phyloP scores from a whole-genome alignment of 2,113 vertebrate genomes.

The Xiphophorus maculatus region DNA sequence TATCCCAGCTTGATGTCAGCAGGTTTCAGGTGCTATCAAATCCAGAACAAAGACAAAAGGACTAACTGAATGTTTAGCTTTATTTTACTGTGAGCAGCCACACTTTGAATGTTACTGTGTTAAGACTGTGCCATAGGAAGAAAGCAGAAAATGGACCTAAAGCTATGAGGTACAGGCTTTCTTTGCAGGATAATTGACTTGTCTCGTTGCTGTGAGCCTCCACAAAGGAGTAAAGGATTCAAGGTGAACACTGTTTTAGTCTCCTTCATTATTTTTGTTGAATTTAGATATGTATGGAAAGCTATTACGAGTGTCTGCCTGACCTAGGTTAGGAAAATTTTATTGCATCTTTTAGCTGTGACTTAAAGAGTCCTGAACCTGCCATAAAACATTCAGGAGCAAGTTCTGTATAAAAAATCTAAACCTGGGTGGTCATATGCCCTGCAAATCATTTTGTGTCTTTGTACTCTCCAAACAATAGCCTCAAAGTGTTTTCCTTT shows the following conservation, averaged over 20 bases:
- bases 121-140: neutral
- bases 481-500: slow-evolving; percentile 6
- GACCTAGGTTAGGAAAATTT: slow-evolving; percentile 7
- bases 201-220: slow-evolving; percentile 29
- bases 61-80: neutral
- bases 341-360: neutral
- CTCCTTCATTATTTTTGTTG: neutral
- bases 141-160: slow-evolving; percentile 15
- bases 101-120: slow-evolving; percentile 9
- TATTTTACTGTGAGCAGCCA: neutral
- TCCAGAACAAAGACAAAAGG: slow-evolving; percentile 21
- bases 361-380: neutral
- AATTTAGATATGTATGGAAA: neutral
- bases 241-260: slow-evolving; percentile 10
- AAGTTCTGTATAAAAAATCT: neutral
- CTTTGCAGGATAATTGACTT: slow-evolving; percentile 24
- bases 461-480: slow-evolving; percentile 8
- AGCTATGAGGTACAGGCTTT: slow-evolving; percentile 6
- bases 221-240: slow-evolving; percentile 23
- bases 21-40: slow-evolving; percentile 31
- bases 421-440: slow-evolving; percentile 15
- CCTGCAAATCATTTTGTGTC: neutral
- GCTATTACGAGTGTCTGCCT: slow-evolving; percentile 15
- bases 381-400: neutral
- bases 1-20: slow-evolving; percentile 34